Conservation (phyloP, 2,797 vertebrate genomes). For the Champsocephalus gunnari region DNA sequence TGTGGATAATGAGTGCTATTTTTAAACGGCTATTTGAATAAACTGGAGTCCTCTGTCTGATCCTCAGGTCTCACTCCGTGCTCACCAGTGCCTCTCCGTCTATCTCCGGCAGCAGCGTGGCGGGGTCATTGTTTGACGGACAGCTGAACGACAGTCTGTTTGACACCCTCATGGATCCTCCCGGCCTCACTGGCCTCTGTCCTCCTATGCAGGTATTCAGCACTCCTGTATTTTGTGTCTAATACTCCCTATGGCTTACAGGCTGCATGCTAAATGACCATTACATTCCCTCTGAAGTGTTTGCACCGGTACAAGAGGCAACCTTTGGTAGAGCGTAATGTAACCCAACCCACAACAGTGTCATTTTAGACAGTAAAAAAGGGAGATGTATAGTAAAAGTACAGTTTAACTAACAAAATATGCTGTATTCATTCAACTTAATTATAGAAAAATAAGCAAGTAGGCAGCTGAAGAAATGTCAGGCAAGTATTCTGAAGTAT, state of each 20-base stretch:
- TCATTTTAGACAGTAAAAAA: no score
- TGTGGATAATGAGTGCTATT: background rate
- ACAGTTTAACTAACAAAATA: no score
- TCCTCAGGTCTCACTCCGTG: slow-evolving; percentile 92
- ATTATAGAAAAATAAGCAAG: no score
- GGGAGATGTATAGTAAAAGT: no score
- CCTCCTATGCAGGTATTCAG: slow-evolving; percentile 90
- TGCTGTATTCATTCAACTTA: no score
- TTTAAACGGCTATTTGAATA: slow-evolving; percentile 2
- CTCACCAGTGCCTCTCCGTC: slow-evolving; percentile 85
- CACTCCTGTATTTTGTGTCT: background rate
- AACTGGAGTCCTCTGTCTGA: slow-evolving; percentile 12
- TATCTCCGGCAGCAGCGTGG: slow-evolving; percentile 69
- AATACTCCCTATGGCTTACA: background rate
- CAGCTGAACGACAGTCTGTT: slow-evolving; percentile 87
- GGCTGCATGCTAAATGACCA: background rate
- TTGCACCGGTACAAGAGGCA: no score
- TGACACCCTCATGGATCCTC: slow-evolving; percentile 88
- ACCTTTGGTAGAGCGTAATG: no score
- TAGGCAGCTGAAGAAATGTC: no score
- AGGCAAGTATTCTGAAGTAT: no score
- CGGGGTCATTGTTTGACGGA: slow-evolving; percentile 84
- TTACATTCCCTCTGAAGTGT: no score
- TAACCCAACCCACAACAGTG: no score
- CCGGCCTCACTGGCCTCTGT: slow-evolving; percentile 89